Evolutionary conservation across 2,888 invertebrate genomes (phyloP).

Genomic region (Aproaerema taeniolella): DNA sequence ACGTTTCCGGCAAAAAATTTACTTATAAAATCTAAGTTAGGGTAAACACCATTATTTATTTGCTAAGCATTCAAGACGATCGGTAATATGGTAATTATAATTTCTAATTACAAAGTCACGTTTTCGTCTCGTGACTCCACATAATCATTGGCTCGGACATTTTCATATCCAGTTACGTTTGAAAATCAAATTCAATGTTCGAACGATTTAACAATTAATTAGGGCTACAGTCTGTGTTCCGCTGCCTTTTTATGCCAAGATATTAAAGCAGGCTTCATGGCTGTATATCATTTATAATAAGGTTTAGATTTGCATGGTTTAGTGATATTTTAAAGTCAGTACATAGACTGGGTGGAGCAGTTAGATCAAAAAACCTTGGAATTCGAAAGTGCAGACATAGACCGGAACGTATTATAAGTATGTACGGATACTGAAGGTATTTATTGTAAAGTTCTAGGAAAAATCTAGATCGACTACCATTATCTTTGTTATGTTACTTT

Average conservation of each 20-base stretch:
- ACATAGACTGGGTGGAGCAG: constrained; percentile 18
- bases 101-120: no score
- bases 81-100: no score
- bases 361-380: constrained; percentile 23
- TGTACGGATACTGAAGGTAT: background rate
- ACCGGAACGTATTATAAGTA: constrained; percentile 20
- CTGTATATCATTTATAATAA: no score
- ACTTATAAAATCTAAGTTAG: no score
- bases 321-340: background rate
- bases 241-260: no score
- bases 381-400: constrained; percentile 23
- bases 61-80: no score
- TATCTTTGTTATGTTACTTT: background rate
- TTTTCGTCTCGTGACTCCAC: no score
- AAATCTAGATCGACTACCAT: constrained; percentile 21
- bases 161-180: no score
- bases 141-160: no score
- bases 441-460: constrained; percentile 22
- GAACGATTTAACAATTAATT: background rate
- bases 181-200: background rate
- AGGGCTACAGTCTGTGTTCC: constrained; percentile 1
- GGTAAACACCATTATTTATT: no score
- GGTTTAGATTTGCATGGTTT: background rate
- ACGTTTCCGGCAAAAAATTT: no score
- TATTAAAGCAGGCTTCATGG: no score